Evolutionary conservation across 2,888 invertebrate genomes (phyloP), one percentile per base, ranked within the genome.

Genomic region (Dioctria rufipes): DNA sequence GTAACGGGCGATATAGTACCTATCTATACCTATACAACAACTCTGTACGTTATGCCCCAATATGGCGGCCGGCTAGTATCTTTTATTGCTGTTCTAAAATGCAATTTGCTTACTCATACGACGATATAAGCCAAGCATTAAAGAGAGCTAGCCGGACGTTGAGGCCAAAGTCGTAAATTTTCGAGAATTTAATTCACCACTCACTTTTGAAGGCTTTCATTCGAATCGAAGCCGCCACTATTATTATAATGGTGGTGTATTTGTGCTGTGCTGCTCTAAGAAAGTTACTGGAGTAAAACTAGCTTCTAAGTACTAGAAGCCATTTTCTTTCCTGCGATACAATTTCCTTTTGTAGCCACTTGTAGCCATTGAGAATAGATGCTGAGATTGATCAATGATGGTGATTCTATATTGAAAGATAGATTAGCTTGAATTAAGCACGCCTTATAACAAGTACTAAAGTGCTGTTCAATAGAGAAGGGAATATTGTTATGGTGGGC

Each of bases 81-180:
- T 60, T 58, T 73, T 73, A 73, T 39, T 60, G 73, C 73, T 73
- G 43, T 60, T 58, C 73, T 73, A 73, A 25, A 73, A 73, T 58
- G 73, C 73, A 58, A 73, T 73, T 73, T 73, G 73, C 60, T 73
- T 73, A 73, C 58, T 73, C 73, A 73, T 73, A 73, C 71, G 40
- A 73, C 71, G 40, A 71, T 51, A 71, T 71, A 71, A 71, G 51
- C 51, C 8, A 8, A 46, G 46, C 46, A 25, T 25, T 25, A 25
- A 25, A 25, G 5, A 71, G 39, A 49, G 46, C 25, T 51, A 3
- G 54, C 60, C 51, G 60, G 42, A 3, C 42, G 8, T 4, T 58
- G 42, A 73, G 73, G 73, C 73, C 60, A 43, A 60, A 58, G 73
- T 73, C 73, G 58, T 73, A 73, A 73, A 61, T 61, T 58, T 67